Evolutionary conservation across 2,113 vertebrate genomes (phyloP).

Genomic region (Azemiops feae): DNA sequence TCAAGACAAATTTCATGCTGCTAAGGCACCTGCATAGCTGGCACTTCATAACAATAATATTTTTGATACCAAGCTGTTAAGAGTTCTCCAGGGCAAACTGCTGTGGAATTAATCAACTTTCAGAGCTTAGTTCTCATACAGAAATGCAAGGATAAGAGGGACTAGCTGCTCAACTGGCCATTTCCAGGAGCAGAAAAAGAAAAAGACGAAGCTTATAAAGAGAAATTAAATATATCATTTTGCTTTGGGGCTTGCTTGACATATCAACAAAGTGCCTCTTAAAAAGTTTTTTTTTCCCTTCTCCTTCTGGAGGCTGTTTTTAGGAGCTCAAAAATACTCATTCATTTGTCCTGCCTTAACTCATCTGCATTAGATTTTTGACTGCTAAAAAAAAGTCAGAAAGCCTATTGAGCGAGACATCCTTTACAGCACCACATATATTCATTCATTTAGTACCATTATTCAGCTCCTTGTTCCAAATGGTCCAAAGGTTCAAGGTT

Average conservation of each 20-base stretch:
- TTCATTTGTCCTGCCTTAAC: neutral
- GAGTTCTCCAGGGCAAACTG: neutral
- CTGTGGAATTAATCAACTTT: neutral
- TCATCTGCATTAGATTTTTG: neutral
- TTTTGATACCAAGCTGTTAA: neutral
- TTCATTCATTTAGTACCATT: neutral
- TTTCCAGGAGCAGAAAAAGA: neutral
- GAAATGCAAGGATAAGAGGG: neutral
- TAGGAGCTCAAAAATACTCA: neutral
- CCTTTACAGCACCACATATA: neutral
- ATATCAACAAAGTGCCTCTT: neutral
- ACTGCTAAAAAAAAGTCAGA: neutral
- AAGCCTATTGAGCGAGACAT: neutral
- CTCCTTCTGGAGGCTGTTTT: neutral
- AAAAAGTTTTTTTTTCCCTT: too few species aligned
- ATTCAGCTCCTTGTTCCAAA: neutral
- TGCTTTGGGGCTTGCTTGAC: neutral
- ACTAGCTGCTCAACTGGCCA: neutral
- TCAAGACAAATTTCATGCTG: neutral
- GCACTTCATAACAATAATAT: neutral
- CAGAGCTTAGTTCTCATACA: neutral
- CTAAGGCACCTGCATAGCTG: neutral
- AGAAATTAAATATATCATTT: neutral
- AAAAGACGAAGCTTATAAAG: neutral
- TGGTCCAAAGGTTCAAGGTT: neutral